Evolutionary conservation across 2,888 invertebrate genomes (phyloP).

Genomic region (Campoletis raptor): DNA sequence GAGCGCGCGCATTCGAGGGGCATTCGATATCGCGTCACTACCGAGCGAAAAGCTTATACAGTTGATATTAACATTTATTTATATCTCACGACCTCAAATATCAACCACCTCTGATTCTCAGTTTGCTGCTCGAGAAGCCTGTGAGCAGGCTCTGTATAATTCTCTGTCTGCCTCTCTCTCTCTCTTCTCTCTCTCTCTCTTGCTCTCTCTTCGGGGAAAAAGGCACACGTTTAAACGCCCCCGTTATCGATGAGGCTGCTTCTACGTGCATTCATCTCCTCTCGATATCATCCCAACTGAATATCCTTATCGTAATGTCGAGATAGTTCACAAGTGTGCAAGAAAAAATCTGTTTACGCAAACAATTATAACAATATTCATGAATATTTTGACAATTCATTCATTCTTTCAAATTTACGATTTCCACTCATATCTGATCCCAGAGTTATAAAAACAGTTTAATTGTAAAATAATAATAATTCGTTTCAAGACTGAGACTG

Average conservation of each 20-base stretch:
- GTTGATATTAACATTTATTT: slow-evolving; percentile 83
- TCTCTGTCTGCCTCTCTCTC: slow-evolving; percentile 64
- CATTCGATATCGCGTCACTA: slow-evolving; percentile 51
- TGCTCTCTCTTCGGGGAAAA: slow-evolving; percentile 41
- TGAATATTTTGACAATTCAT: not conserved
- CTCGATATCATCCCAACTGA: slow-evolving; percentile 45
- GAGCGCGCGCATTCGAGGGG: slow-evolving; percentile 24
- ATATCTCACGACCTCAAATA: slow-evolving; percentile 83
- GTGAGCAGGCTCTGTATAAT: slow-evolving; percentile 56
- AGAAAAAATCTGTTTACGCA: not conserved
- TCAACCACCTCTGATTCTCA: slow-evolving; percentile 72
- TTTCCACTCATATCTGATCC: not conserved
- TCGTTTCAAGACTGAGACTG: not conserved
- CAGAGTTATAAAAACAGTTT: not conserved
- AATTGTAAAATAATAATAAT: not conserved
- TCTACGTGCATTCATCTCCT: slow-evolving; percentile 53
- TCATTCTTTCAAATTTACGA: not conserved
- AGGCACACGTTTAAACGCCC: slow-evolving; percentile 72
- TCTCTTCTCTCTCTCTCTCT: slow-evolving; percentile 50
- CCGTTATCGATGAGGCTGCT: slow-evolving; percentile 80
- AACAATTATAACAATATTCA: not conserved
- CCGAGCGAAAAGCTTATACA: slow-evolving; percentile 66
- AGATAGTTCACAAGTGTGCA: slow-evolving; percentile 10
- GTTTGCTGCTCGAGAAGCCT: slow-evolving; percentile 54
- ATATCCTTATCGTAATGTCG: slow-evolving; percentile 58